Base-by-base conservation (phyloP, 2,888 invertebrate genomes). In the Schizotus pectinicornis region DNA sequence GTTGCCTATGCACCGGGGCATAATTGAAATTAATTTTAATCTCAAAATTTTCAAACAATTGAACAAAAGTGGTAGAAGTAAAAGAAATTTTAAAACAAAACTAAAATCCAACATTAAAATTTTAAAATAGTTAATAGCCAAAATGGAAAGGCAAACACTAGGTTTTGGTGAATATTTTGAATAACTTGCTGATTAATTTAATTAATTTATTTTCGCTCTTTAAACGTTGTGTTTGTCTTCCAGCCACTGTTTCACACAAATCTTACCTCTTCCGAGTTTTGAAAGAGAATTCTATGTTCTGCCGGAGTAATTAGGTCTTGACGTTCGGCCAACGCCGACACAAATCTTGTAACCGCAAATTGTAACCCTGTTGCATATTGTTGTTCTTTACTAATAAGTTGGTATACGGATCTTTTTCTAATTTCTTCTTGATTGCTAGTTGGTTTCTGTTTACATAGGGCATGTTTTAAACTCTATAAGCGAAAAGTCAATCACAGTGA, bases 261-360 rank as follows among this genome's bases (percentile, higher is more conserved):
- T 62, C 79, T 70, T 77, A 90, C 87, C 83, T 93, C 93, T 77
- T 93, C 92, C 67, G 90, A 85, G 78, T 94, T 94, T 81, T 94
- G 93, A 77, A 93, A 94, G 53, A 94, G 81, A 33, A 89, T 83
- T 75, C 88, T 85, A 77, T 93, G 92, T 74, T 94, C 93, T 48
- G 85, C 84, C 1, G 88, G 85, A 1, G 88, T 86, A 49, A 93
- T 87, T 7, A 93, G 83, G 73, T 93, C 93, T 46, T 87, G 87
- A 56, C 90, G 83, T 71, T 92, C 92, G 3, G 85, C 83, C 63
- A 93, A 77, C 0, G 92, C 90, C 0, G 88, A 86, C 41, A 91
- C 88, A 77, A 92, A 93, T 60, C 92, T 83, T 59, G 89, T 86
- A 59, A 91, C 84, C 2, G 92, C 92, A 72, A 90, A 92, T 72